Base-by-base conservation (phyloP, 2,888 invertebrate species). In the Alloplasta piceator region DNA sequence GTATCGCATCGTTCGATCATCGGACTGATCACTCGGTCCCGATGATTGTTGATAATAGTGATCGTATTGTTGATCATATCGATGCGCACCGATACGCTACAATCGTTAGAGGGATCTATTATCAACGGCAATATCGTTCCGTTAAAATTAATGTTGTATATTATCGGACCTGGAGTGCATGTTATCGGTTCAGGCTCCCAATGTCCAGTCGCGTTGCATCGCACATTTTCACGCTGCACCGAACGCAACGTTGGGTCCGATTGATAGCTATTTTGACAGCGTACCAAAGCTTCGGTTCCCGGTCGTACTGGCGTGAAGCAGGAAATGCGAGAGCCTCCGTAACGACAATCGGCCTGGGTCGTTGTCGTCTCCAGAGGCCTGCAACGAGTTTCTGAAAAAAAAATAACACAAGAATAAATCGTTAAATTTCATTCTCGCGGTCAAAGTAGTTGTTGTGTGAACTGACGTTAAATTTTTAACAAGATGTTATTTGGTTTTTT, bases 151-250 rank as follows among this genome's bases (percentile, higher is more conserved):
- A 91, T 83, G 86, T 89, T 89, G 75, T 90, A 81, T 63, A 71
- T 81, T 70, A 84, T 60, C 89, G 88, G 88, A 92, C 92, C 92
- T 91, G 92, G 88, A 72, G 90, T 67, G 60, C 92, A 92, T 80
- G 68, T 85, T 55, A 91, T 90, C 52, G 91, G 91, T n/a, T 89
- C 83, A 16, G 91, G 91, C 12, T 87, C 87, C 92, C 92, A 92
- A 50, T 88, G 58, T 38, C 92, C 92, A 1, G 76, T 78, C 1
- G 77, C 56, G 78, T 89, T 90, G 80, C 92, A 92, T 48, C 3
- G 83, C 41, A 91, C 87, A 3, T 14, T 68, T 4, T 86, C 83
- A 0, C 87, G 74, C 74, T 84, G 85, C 0, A 67, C 56, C 7
- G 86, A 84, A 5, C 86, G 46, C 6, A 83, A 16, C 26, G 76